Conservation (phyloP, 1,140 invertebrate species). For the Rhizoglyphus robini region DNA sequence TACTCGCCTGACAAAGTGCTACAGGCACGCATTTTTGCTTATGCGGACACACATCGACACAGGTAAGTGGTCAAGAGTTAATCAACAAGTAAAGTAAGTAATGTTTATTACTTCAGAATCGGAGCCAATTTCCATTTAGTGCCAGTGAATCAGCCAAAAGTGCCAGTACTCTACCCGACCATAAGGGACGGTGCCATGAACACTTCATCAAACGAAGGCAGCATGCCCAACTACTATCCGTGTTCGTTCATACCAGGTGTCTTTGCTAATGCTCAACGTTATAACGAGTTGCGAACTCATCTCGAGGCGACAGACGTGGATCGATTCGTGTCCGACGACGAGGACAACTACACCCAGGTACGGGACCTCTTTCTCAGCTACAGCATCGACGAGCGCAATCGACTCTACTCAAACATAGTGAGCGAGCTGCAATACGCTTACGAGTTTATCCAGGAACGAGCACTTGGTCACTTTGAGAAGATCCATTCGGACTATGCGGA, state of each 20-base stretch:
- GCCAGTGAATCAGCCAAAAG: constrained; percentile 56
- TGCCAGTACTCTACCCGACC: constrained; percentile 32
- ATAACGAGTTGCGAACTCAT: constrained; percentile 17
- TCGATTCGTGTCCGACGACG: constrained; percentile 62
- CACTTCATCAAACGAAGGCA: constrained; percentile 36
- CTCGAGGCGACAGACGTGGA: constrained; percentile 28
- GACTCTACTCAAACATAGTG: constrained; percentile 65
- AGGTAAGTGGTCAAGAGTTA: not conserved
- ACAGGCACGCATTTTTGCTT: constrained; percentile 69
- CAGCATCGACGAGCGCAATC: constrained; percentile 51
- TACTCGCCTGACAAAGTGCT: constrained; percentile 89
- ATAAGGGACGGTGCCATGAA: constrained; percentile 67
- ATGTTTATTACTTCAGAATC: constrained; percentile 28
- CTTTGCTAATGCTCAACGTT: constrained; percentile 16
- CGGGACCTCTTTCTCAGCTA: constrained; percentile 57
- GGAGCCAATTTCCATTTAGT: constrained; percentile 84
- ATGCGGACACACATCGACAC: constrained; percentile 74
- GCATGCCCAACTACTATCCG: constrained; percentile 85
- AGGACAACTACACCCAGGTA: constrained; percentile 79
- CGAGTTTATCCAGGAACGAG: constrained; percentile 57
- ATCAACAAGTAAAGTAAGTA: too few relatives aligned
- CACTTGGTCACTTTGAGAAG: constrained; percentile 36
- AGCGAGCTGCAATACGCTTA: constrained; percentile 57
- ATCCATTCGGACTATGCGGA: constrained; percentile 35
- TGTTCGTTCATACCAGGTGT: constrained; percentile 58